A percentile compares a stretch with the other conserved stretches of the same genome.
phyloP scores from a whole-genome alignment of 2,888 invertebrate genomes.

The Mesoligia furuncula region DNA sequence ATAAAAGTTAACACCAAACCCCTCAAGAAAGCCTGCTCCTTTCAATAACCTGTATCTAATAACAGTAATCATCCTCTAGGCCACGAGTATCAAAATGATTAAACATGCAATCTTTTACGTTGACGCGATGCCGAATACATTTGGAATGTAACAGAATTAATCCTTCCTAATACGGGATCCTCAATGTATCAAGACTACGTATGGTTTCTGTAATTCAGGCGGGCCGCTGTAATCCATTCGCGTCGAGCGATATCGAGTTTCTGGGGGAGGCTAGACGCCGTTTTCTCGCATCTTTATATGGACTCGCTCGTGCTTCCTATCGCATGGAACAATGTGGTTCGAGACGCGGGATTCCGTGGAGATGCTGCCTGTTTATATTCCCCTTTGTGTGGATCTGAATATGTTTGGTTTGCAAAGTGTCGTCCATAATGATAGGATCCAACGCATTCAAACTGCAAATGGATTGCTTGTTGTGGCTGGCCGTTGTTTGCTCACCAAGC shows the following conservation, averaged over 20 bases:
- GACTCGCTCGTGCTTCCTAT: constrained; percentile 63
- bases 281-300: constrained; percentile 78
- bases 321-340: constrained; percentile 56
- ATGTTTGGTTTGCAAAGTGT: constrained; percentile 58
- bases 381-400: constrained; percentile 61
- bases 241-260: constrained; percentile 84
- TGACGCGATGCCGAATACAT: constrained; percentile 79
- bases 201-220: constrained; percentile 90
- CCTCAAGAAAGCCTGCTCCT: constrained; percentile 12
- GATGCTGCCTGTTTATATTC: constrained; percentile 56
- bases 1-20: constrained; percentile 1
- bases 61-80: constrained; percentile 46
- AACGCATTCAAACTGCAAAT: constrained; percentile 57
- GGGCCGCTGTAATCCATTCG: constrained; percentile 86
- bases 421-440: constrained; percentile 54
- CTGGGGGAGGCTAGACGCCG: constrained; percentile 79
- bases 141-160: constrained; percentile 84
- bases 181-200: constrained; percentile 84
- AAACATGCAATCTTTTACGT: constrained; percentile 75
- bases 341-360: constrained; percentile 54
- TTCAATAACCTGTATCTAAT: constrained; percentile 11
- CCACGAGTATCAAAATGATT: constrained; percentile 55
- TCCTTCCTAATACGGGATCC: constrained; percentile 85
- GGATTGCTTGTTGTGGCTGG: constrained; percentile 33
- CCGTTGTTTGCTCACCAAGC: constrained; percentile 19